These are phyloP conservation scores for Lochmaea crataegi DNA, from an alignment of 2,888 invertebrate species.

Conservation along the genomic window DNA sequence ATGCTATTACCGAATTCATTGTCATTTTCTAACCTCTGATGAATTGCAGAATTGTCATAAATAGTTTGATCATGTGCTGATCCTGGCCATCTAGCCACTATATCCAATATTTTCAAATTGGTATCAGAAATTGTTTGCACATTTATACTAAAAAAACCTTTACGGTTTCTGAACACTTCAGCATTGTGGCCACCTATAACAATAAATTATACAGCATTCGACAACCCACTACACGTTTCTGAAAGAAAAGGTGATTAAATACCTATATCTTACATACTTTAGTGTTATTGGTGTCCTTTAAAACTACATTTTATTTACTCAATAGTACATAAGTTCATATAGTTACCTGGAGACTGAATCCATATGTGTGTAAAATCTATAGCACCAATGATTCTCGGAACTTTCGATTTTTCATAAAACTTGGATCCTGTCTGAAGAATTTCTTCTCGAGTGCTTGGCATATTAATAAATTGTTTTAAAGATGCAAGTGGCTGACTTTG, in stretches of 20 bases:
- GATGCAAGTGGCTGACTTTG: neutral
- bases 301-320: conserved; percentile 4
- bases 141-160: conserved; percentile 51
- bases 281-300: neutral
- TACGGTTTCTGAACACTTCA: conserved; percentile 51
- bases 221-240: neutral
- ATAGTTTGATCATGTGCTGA: too few species aligned
- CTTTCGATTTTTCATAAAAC: neutral
- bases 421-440: neutral
- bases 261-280: neutral
- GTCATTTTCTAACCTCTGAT: too few species aligned
- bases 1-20: too few species aligned
- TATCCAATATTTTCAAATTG: conserved; percentile 23
- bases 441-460: conserved; percentile 22
- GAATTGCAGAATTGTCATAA: too few species aligned
- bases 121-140: conserved; percentile 50
- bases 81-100: too few species aligned
- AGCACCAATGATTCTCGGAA: conserved; percentile 6
- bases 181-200: conserved; percentile 46
- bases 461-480: conserved; percentile 11
- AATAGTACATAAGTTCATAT: conserved; percentile 51
- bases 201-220: neutral
- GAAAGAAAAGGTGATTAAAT: neutral
- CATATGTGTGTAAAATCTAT: conserved; percentile 43
- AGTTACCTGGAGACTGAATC: neutral